A percentile compares a stretch with the other conserved stretches of the same genome.
Evolutionary conservation across 2,797 vertebrate genomes (phyloP).

Genomic region (Menidia menidia): DNA sequence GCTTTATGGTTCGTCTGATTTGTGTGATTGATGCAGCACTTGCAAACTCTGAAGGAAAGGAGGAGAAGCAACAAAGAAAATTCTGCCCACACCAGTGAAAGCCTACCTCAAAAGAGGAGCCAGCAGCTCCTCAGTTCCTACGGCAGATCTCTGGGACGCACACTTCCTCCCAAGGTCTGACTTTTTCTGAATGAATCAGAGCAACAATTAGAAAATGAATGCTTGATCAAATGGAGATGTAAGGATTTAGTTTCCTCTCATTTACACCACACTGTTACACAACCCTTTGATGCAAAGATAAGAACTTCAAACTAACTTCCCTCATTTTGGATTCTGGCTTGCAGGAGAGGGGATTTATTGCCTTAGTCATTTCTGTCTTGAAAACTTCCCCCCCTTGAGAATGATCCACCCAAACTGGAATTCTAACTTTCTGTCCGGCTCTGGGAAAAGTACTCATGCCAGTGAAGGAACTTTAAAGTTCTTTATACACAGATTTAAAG

Average conservation of each 20-base stretch:
- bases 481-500: background rate
- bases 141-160: constrained; percentile 87
- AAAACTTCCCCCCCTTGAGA: constrained; percentile 37
- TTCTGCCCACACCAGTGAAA: constrained; percentile 83
- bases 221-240: background rate
- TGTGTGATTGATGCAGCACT: constrained; percentile 80
- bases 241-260: background rate
- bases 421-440: constrained; percentile 28
- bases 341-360: constrained; percentile 28
- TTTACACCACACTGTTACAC: background rate
- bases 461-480: background rate
- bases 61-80: constrained; percentile 89
- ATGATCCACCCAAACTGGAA: constrained; percentile 50
- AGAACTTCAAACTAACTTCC: background rate
- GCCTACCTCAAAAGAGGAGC: constrained; percentile 88
- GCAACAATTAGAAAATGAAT: background rate
- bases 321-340: constrained; percentile 22
- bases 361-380: constrained; percentile 22
- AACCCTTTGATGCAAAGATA: background rate
- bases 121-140: constrained; percentile 84
- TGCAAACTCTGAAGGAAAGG: constrained; percentile 89
- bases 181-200: background rate
- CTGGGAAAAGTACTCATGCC: constrained; percentile 4
- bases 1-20: constrained; percentile 20
- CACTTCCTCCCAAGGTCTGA: constrained; percentile 84